Base-by-base conservation (phyloP, 2,113 vertebrate genomes). In the Urocynchramus pylzowi region DNA sequence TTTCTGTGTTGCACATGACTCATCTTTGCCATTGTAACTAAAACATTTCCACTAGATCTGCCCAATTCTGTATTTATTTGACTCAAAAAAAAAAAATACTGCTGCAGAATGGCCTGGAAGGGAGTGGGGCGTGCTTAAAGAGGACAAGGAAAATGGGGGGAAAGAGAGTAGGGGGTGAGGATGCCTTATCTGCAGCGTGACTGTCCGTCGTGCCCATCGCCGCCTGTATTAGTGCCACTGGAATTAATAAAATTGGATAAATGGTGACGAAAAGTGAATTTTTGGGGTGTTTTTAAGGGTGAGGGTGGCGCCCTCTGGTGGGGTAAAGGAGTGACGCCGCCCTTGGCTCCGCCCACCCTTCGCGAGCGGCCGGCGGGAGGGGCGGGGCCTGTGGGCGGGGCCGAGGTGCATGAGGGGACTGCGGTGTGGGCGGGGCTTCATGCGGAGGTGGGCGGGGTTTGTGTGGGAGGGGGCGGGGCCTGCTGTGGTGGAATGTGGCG, bases 161-260 rank as follows among this genome's bases (percentile, higher is more conserved):
- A 18, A 33, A 64, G 2, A 64, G 70, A 57, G 78, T n/a, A 75
- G 63, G 9, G 42, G 35, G 42, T 22, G 50, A 68, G 41, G 70
- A 54, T 53, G 78, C 69, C 78, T 75, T 82, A n/a, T 17, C 65
- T 60, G 85, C 91, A 79, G 76, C 90, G 52, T 94, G 94, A 94
- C 74, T 95, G 93, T 97, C 93, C 87, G 33, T 97, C 94, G 89
- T 95, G 97, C 77, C 85, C 96, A 94, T 97, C 87, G 94, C 94
- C 94, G 86, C 92, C 96, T 98, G 97, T 97, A 86, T 96, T 97
- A 91, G 97, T 97, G 97, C 97, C 97, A 97, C 97, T 97, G 97
- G 96, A 97, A 90, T 95, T 97, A 98, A 98, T 98, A 98, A 98
- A 98, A 92, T 89, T 41, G 95, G 92, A 95, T 76, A 68, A 96